A percentile compares a stretch with the other conserved stretches of the same genome.
Evolutionary conservation across 2,888 invertebrate species (phyloP).

Genomic region (Drosophila pseudotalamancana): DNA sequence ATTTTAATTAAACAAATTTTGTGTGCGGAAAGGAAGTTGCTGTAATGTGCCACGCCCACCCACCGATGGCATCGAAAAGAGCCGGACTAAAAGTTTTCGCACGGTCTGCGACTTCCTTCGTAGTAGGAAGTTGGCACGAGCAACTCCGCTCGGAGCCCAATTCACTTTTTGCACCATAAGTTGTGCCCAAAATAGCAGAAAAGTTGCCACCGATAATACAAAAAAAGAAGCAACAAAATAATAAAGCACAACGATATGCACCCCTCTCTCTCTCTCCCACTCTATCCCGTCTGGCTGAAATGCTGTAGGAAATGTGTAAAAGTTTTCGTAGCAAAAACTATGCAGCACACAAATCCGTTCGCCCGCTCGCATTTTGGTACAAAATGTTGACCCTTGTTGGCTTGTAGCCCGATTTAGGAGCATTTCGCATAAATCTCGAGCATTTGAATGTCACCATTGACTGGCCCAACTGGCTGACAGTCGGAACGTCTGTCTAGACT

Average conservation of each 20-base stretch:
- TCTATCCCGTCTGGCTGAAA: not conserved
- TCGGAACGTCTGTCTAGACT: conserved; percentile 57
- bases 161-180: conserved; percentile 77
- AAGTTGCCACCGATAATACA: conserved; percentile 68
- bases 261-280: not conserved
- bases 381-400: conserved; percentile 20
- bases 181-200: conserved; percentile 76
- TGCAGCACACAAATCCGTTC: conserved; percentile 23
- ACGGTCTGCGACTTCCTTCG: conserved; percentile 73
- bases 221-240: conserved; percentile 65
- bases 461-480: conserved; percentile 1
- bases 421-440: conserved; percentile 65
- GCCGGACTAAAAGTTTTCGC: conserved; percentile 52
- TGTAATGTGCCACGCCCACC: conserved; percentile 39
- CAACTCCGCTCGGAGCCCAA: conserved; percentile 38
- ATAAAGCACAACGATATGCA: conserved; percentile 41
- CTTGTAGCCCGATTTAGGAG: conserved; percentile 17
- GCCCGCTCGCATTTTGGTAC: not conserved
- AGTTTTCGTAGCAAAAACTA: conserved; percentile 62
- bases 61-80: conserved; percentile 9
- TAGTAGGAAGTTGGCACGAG: conserved; percentile 72
- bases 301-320: conserved; percentile 67
- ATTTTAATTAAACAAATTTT: conserved; percentile 80
- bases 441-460: conserved; percentile 70
- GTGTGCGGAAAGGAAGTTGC: conserved; percentile 72